A percentile compares a stretch with the other conserved stretches of the same genome.
Conservation (phyloP, 2,113 vertebrate genomes). For the Seriola aureovittata region DNA sequence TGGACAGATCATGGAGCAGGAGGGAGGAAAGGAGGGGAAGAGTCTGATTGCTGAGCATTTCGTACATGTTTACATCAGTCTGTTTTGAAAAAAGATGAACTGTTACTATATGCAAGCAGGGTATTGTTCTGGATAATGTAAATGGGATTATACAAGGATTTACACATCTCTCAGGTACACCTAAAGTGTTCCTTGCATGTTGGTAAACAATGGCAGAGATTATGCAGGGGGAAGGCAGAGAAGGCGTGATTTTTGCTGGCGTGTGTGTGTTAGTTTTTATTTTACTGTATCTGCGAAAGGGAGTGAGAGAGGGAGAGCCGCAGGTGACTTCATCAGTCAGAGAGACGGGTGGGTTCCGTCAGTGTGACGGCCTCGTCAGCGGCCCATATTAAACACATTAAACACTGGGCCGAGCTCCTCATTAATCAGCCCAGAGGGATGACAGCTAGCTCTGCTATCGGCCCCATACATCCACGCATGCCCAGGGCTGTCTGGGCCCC, state of each 20-base stretch:
- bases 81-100: conserved; percentile 3
- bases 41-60: conserved; percentile 57
- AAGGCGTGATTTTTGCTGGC: conserved; percentile 5
- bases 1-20: conserved; percentile 57
- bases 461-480: conserved; percentile 76
- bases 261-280: conserved; percentile 17
- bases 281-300: conserved; percentile 60
- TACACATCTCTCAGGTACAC: background rate
- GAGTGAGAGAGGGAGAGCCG: conserved; percentile 36
- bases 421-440: conserved; percentile 84
- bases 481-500: conserved; percentile 75
- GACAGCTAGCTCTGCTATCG: conserved; percentile 80
- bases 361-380: conserved; percentile 80
- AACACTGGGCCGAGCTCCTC: conserved; percentile 77
- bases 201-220: conserved; percentile 18
- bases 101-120: conserved; percentile 7
- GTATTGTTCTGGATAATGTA: background rate
- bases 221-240: background rate
- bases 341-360: conserved; percentile 73
- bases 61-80: conserved; percentile 17
- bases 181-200: conserved; percentile 29
- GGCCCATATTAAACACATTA: conserved; percentile 87
- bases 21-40: conserved; percentile 26
- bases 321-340: conserved; percentile 83
- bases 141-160: conserved; percentile 2